Evolutionary conservation across 1,140 invertebrate genomes (phyloP).

Genomic region (Acyrthosiphon pisum): DNA sequence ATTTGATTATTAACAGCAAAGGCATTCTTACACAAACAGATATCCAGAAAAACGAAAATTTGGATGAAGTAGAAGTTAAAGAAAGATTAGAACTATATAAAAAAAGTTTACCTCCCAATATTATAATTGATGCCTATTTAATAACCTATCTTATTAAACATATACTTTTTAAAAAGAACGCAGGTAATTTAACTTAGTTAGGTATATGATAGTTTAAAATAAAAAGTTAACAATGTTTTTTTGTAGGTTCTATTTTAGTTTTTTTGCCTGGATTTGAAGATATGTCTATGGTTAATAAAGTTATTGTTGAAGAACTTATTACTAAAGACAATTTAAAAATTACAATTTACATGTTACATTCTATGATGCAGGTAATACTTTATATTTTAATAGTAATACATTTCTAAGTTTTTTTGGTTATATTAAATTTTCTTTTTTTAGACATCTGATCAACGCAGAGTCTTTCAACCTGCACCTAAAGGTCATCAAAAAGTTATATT

Average conservation of each 20-base stretch:
- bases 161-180: constrained; percentile 49
- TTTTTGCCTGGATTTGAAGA: constrained; percentile 59
- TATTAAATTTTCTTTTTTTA: constrained; percentile 46
- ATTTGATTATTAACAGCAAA: constrained; percentile 44
- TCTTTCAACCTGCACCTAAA: constrained; percentile 54
- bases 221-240: background rate
- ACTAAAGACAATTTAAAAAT: constrained; percentile 52
- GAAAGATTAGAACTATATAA: constrained; percentile 51
- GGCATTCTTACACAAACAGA: background rate
- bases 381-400: background rate
- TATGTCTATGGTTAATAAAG: constrained; percentile 56
- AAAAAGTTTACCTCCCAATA: constrained; percentile 49
- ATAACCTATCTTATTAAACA: constrained; percentile 44
- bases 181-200: constrained; percentile 10
- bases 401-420: background rate
- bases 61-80: constrained; percentile 13
- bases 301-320: constrained; percentile 53
- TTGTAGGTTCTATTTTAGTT: constrained; percentile 57
- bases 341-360: constrained; percentile 54
- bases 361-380: constrained; percentile 52
- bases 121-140: constrained; percentile 49
- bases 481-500: constrained; percentile 69
- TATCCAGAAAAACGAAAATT: constrained; percentile 29
- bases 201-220: background rate
- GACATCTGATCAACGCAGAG: constrained; percentile 56